Base-by-base conservation (phyloP, 2,113 vertebrate species). In the Lepisosteus oculatus region DNA sequence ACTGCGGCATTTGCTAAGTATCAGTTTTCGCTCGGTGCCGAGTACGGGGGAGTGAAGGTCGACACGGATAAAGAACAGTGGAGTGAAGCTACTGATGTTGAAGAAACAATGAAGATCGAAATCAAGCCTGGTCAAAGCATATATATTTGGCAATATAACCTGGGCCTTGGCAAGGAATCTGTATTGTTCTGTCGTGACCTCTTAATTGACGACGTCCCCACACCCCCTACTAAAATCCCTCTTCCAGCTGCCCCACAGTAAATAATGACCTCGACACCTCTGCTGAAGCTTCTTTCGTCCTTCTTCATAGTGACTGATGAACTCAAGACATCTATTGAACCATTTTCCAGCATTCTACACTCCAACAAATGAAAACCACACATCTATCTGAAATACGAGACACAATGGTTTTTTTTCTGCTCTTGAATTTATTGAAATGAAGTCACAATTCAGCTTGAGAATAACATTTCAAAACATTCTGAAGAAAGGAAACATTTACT, bases 101-200 rank as follows among this genome's bases (percentile, higher is more conserved):
- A 73, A 44, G 45, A 54, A 6, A 64, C 11, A 41, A 4, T 73
- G 2, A 43, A n/a, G 17, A 8, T 73, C 12, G 41, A 15, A 0
- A 4, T 76, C 0, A 29, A 69, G 13, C 71, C 71, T 4, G 6
- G 65, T 4, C 14, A 69, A 11, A 44, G 8, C 3, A 55, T 62
- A 13, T 72, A 56, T 9, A n/a, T 69, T 14, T 76, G 75, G 75
- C 75, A 76, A 55, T 76, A 64, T 43, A 59, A 51, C 8, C 54
- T 76, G 1, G 67, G 67, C 54, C 57, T 76, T 3, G 69, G 69
- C 3, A 57, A 47, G 54, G 69, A 75, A 6, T 13, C n/a, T 12
- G 55, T 70, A 4, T 62, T 71, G 47, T 67, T 63, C 61, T 77
- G 72, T 47, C 63, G 47, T 41, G 63, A 47, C 45, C 1, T 77